Percentiles rank a stretch among this genome's conserved stretches.
Conservation (phyloP, 2,113 vertebrate species). For the Dicaeum eximium region DNA sequence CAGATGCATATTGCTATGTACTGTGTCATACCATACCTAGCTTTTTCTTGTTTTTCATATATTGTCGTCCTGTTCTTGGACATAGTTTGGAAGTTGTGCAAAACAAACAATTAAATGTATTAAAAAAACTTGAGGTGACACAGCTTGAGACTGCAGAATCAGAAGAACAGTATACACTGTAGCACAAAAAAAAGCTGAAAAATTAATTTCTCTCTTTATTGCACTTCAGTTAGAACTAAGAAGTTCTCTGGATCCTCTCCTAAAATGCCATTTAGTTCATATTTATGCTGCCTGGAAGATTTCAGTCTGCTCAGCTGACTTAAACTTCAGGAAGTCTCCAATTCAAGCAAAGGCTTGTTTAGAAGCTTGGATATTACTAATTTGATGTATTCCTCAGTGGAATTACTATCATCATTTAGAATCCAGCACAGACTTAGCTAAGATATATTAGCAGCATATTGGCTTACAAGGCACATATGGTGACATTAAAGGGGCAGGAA, state of each 20-base stretch:
- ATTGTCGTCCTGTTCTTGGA: not conserved
- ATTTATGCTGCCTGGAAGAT: not conserved
- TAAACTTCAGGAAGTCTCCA: not conserved
- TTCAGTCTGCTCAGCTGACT: not conserved
- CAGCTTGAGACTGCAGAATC: not conserved
- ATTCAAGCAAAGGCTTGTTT: not conserved
- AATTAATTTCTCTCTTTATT: not conserved
- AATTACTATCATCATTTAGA: not conserved
- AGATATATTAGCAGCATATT: not conserved
- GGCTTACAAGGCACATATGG: not conserved
- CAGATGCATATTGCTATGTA: not conserved
- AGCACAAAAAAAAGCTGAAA: not conserved
- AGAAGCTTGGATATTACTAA: not conserved
- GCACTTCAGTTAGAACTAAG: not conserved
- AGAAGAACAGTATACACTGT: not conserved
- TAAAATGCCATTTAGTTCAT: not conserved
- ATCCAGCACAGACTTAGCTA: not conserved
- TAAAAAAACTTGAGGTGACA: not conserved
- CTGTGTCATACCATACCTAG: not conserved
- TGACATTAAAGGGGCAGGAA: not conserved
- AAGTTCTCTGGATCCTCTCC: not conserved
- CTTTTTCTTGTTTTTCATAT: not conserved
- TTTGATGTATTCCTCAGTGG: not conserved
- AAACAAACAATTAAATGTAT: not conserved
- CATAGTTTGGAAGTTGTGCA: not conserved